A percentile compares a stretch with the other conserved stretches of the same genome.
Evolutionary conservation across 2,888 invertebrate species (phyloP).

Genomic region (Itoplectis maculator): DNA sequence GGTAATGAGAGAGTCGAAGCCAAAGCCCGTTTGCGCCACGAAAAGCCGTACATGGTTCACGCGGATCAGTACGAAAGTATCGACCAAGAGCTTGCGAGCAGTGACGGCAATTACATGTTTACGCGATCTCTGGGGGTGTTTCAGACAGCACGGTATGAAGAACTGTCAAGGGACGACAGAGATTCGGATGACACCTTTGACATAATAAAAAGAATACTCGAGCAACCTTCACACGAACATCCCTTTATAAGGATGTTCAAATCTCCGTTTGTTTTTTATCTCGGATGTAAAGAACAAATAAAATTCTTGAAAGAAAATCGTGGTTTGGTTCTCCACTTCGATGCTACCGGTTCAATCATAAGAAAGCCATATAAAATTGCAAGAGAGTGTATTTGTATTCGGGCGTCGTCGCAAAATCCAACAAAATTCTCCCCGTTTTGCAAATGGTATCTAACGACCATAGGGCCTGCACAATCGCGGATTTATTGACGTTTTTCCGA

Average conservation of each 20-base stretch:
- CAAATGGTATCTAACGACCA: constrained; percentile 40
- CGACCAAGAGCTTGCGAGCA: too few species aligned
- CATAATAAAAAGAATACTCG: constrained; percentile 29
- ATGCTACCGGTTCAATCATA: constrained; percentile 42
- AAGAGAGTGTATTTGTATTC: constrained; percentile 40
- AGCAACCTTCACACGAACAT: constrained; percentile 11
- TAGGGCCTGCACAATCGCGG: constrained; percentile 18
- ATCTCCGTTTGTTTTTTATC: constrained; percentile 40
- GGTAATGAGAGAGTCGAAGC: too few species aligned
- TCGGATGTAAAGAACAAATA: constrained; percentile 47
- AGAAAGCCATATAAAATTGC: constrained; percentile 31
- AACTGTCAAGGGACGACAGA: constrained; percentile 16
- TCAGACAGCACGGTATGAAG: neutral
- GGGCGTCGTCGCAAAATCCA: constrained; percentile 20
- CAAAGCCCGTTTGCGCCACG: too few species aligned
- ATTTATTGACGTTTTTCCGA: neutral
- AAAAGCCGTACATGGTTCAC: too few species aligned
- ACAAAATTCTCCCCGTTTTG: constrained; percentile 36
- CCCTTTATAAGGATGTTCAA: constrained; percentile 27
- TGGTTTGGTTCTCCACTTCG: constrained; percentile 36
- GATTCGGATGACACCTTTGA: constrained; percentile 46
- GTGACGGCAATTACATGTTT: too few species aligned
- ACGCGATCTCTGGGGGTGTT: too few species aligned
- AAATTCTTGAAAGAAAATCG: constrained; percentile 22
- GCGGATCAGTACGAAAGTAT: too few species aligned